Conservation (phyloP, 2,113 vertebrate species). For the Cricetomys ansorgei region DNA sequence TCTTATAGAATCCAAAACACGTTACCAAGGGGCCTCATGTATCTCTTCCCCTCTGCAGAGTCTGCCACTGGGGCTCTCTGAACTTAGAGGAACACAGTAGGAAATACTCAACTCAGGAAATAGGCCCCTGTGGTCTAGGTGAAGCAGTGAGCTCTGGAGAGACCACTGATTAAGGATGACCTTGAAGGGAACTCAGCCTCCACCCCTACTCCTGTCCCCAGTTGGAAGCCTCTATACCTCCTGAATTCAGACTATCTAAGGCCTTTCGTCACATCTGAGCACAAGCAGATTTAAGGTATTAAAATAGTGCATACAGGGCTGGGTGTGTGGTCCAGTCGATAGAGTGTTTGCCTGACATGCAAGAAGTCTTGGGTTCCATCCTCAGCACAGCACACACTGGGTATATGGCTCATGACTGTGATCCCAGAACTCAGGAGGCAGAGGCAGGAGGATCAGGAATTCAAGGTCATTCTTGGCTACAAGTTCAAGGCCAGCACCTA, state of each 20-base stretch:
- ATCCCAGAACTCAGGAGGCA: neutral
- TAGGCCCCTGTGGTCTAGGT: too few species aligned
- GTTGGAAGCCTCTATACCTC: accelerated
- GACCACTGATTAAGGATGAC: accelerated
- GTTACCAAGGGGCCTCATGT: too few species aligned
- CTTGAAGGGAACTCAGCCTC: neutral
- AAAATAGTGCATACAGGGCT: neutral
- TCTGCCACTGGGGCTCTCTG: neutral
- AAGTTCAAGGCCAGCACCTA: neutral
- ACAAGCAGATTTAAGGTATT: neutral
- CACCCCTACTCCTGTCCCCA: neutral
- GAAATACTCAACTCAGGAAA: neutral
- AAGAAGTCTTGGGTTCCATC: too few species aligned
- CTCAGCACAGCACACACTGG: neutral
- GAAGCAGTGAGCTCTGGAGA: neutral
- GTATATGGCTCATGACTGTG: neutral
- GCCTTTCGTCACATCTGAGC: neutral
- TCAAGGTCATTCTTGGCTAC: neutral
- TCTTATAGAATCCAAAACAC: neutral
- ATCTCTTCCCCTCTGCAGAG: neutral
- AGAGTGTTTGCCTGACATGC: neutral
- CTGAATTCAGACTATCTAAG: neutral
- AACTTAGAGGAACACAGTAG: neutral
- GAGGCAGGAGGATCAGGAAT: neutral
- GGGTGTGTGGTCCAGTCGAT: neutral